These are phyloP conservation scores for Poeciliopsis occidentalis DNA, from an alignment of 2,113 vertebrate species.

Conservation along the genomic window DNA sequence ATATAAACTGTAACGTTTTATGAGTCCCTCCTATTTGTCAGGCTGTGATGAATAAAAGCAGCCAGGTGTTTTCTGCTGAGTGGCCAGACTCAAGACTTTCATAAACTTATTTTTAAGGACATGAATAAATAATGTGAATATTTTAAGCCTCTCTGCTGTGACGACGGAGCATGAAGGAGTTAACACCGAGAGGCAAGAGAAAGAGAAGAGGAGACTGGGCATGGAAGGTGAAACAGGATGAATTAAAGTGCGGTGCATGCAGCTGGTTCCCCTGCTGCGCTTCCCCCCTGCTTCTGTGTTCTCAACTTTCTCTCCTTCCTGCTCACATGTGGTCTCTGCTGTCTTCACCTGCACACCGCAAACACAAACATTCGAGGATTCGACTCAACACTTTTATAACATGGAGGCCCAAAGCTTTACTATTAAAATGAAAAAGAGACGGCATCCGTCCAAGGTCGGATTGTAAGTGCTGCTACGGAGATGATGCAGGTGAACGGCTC, in stretches of 20 bases:
- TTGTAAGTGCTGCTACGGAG: not conserved
- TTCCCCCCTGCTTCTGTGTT: slow-evolving; percentile 8
- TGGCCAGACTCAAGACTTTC: slow-evolving; percentile 21
- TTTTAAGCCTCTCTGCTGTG: not conserved
- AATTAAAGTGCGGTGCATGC: slow-evolving; percentile 28
- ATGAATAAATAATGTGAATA: not conserved
- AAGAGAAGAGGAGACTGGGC: slow-evolving; percentile 20
- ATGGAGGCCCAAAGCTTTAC: not conserved
- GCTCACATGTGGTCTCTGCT: slow-evolving; percentile 12
- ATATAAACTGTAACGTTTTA: not conserved
- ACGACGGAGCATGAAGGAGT: not conserved
- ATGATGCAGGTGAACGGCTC: slow-evolving; percentile 21
- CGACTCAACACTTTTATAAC: not conserved
- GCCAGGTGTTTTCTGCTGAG: slow-evolving; percentile 23
- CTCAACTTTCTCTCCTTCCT: slow-evolving; percentile 15
- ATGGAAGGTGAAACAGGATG: slow-evolving; percentile 20
- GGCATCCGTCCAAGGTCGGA: not conserved
- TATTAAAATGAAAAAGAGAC: not conserved
- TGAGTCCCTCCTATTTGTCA: slow-evolving; percentile 3
- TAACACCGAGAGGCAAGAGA: slow-evolving; percentile 2
- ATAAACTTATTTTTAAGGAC: not conserved
- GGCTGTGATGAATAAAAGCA: not conserved
- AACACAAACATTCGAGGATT: slow-evolving; percentile 1
- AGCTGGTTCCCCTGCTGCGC: slow-evolving; percentile 13
- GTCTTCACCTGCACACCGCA: slow-evolving; percentile 14